phyloP scores from a whole-genome alignment of 2,888 invertebrate species.

The Perizoma flavofasciatum region DNA sequence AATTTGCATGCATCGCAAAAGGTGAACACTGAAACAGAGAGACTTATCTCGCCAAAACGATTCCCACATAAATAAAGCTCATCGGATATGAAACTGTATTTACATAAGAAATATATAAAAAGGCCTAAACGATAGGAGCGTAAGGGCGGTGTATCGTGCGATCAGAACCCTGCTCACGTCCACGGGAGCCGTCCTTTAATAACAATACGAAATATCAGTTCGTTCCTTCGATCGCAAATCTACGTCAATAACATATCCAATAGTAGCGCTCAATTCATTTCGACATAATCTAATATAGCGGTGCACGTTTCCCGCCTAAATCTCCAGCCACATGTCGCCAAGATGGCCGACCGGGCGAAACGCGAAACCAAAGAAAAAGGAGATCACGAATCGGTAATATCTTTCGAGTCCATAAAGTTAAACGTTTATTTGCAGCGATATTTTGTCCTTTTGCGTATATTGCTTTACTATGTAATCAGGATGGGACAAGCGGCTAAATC shows the following conservation, averaged over 20 bases:
- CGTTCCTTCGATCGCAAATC: conserved; percentile 84
- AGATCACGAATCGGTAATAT: conserved; percentile 84
- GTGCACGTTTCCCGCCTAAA: conserved; percentile 83
- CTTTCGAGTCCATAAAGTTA: conserved; percentile 84
- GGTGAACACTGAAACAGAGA: conserved; percentile 72
- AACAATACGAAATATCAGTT: conserved; percentile 84
- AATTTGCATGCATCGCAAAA: conserved; percentile 74
- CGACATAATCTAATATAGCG: conserved; percentile 83
- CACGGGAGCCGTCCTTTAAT: conserved; percentile 74
- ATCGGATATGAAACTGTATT: conserved; percentile 83
- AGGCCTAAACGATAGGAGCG: conserved; percentile 82
- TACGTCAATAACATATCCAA: conserved; percentile 84
- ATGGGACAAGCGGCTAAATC: conserved; percentile 44
- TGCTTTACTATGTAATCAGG: conserved; percentile 72
- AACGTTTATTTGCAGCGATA: conserved; percentile 84
- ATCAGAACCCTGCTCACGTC: conserved; percentile 73
- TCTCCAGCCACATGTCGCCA: conserved; percentile 84
- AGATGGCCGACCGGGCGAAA: conserved; percentile 80
- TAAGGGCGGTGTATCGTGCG: conserved; percentile 75
- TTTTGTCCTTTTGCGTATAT: conserved; percentile 82
- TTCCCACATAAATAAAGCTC: conserved; percentile 85
- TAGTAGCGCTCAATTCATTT: conserved; percentile 83
- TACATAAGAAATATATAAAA: conserved; percentile 84
- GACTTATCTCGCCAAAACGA: conserved; percentile 83
- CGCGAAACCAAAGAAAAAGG: conserved; percentile 81